Base-by-base conservation (phyloP, 2,888 invertebrate genomes). In the Perizoma flavofasciatum region DNA sequence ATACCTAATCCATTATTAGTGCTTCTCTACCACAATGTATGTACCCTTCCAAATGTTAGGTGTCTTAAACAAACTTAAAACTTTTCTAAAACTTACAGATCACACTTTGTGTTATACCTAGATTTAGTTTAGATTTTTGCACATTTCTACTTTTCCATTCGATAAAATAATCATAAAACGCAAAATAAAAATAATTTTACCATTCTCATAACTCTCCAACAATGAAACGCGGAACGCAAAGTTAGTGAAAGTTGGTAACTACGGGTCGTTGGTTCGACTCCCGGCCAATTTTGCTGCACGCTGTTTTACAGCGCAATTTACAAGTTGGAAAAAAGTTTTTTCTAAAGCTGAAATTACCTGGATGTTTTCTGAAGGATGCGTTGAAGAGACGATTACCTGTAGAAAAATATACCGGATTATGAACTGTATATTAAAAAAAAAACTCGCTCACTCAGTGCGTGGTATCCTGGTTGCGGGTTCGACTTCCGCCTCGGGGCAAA, bases 261-360 rank as follows among this genome's bases (percentile, higher is more conserved):
- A 71, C 72, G 60, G 72, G 75, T 69, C 67, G 69, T 61, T 67
- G 72, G 79, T 80, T 78, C 77, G 78, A 82, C 74, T 73, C 74
- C 72, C 63, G 71, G 71, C 75, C 77, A 80, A 82, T 81, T 83
- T 85, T 74, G 79, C 79, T 56, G 76, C 74, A 73, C 75, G 70
- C 72, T 74, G 71, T 59, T 67, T 73, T 64, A 71, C 69, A 55
- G 66, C 59, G 79, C 82, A 85, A 82, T 84, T 83, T 82, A 70
- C 76, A 83, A 83, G 80, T 83, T 81, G 63, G 72, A 74, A 75
- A 82, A 83, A 81, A 73, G 81, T 82, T 70, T 56, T 63, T 67
- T 61, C 54, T 62, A 65, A 70, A 67, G 68, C 71, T 74, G 72
- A 73, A 77, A 77, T 75, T 81, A 79, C 78, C 77, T 74, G 70